Evolutionary conservation across 2,888 invertebrate species (phyloP).

Genomic region (Trissoscelio sp.): DNA sequence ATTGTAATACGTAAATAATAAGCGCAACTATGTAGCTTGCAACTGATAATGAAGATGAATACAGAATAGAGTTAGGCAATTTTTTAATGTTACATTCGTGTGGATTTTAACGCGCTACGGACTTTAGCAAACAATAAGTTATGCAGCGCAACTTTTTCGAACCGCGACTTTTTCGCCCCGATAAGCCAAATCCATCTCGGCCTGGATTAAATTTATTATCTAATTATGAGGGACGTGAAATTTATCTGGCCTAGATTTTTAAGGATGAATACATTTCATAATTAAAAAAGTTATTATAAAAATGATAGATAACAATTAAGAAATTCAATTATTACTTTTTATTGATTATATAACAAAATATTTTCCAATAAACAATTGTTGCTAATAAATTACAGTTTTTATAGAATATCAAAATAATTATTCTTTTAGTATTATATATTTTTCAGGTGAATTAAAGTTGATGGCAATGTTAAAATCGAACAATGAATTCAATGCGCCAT

Average conservation of each 20-base stretch:
- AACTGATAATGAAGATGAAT: conserved; percentile 36
- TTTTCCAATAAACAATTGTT: no score
- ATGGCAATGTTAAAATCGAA: background rate
- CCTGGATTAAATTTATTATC: conserved; percentile 23
- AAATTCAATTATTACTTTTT: background rate
- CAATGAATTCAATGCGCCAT: background rate
- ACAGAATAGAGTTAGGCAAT: conserved; percentile 27
- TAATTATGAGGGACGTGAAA: conserved; percentile 18
- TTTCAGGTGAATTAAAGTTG: background rate
- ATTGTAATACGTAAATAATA: conserved; percentile 44
- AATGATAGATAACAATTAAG: background rate
- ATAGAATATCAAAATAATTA: background rate
- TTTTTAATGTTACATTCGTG: conserved; percentile 16
- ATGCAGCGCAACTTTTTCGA: conserved; percentile 15
- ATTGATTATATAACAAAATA: no score
- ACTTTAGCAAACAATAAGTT: conserved; percentile 21
- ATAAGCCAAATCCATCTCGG: conserved; percentile 15
- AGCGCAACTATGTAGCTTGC: background rate
- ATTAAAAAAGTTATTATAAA: background rate
- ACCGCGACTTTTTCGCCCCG: background rate
- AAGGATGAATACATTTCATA: background rate
- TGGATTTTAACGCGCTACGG: conserved; percentile 1
- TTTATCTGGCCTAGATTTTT: conserved; percentile 21
- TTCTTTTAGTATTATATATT: background rate
- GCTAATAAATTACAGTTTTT: no score